Evolutionary conservation across 53 echinoderm and acorn worm genomes (phyloP), one percentile per base, ranked within the genome.

Genomic region (Holothuria scabra): DNA sequence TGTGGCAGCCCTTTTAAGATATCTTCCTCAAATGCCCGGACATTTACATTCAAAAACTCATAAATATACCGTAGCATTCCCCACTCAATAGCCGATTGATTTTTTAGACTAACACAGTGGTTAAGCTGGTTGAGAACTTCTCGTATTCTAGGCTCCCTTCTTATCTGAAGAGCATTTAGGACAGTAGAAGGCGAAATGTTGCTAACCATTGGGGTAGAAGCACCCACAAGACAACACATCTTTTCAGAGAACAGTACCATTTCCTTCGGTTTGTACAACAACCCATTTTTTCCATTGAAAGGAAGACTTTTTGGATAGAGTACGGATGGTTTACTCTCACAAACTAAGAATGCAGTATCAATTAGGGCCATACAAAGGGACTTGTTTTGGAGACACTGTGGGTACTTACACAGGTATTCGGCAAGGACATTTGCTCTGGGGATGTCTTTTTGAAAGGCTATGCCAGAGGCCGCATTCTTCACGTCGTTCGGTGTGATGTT

Each of bases 301-400:
- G 67, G 68, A 7, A 87, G 34, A 32, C 59, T 29, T 68, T 80
- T 55, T 34, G 87, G 87, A 29, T 87, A 87, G 21, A 65, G 56
- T 0, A 34, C 58, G 25, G 71, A 71, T 38, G 35, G 59, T 48
- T 26, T 6, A 52, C 46, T 34, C 12, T 28, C 35, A 69, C 67
- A 68, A 28, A 59, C 31, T 37, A 81, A 16, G 26, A 55, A 87
- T 38, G 26, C 56, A 20, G 56, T 59, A 32, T 28, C 35, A 59
- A 20, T 56, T 28, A 87, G 28, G 25, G 25, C 14, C 29, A 55
- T 66, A n/a, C 60, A 37, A 41, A 44, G 28, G 23, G n/a, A 0
- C 10, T 20, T 38, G 31, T 56, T 62, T 24, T 61, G 49, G 14
- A 86, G 87, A 32, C 55, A 46, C 25, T 82, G 13, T 5, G 56